phyloP scores from a whole-genome alignment of 2,113 vertebrate species.

The Perca fluviatilis region DNA sequence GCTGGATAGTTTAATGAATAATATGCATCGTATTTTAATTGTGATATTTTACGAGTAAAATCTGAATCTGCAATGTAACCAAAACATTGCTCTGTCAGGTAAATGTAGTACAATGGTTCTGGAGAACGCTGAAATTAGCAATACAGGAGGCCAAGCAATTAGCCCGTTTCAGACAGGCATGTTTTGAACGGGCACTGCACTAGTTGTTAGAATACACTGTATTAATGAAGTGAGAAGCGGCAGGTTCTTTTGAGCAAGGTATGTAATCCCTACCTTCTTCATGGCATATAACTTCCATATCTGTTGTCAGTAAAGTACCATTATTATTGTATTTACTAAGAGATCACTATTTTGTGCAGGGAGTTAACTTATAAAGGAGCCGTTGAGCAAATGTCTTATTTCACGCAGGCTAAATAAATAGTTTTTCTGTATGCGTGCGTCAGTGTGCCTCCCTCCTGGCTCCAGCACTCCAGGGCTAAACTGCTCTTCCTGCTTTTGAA shows the following conservation, averaged over 20 bases:
- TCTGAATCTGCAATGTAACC: too few species aligned
- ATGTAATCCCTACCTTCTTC: neutral
- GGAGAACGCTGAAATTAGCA: too few species aligned
- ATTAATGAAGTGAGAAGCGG: conserved; percentile 5
- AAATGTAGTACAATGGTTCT: too few species aligned
- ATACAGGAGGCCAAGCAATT: too few species aligned
- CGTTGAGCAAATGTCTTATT: conserved; percentile 49
- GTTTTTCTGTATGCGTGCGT: conserved; percentile 67
- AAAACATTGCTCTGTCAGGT: too few species aligned
- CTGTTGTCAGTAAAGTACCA: neutral
- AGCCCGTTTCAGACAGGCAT: too few species aligned
- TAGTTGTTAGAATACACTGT: neutral
- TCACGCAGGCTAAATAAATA: conserved; percentile 54
- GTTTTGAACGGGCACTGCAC: too few species aligned
- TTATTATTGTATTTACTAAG: conserved; percentile 21
- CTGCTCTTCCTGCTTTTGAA: conserved; percentile 72
- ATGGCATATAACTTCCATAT: neutral
- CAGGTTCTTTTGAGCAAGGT: neutral
- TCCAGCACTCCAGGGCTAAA: conserved; percentile 58
- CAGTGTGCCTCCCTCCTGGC: conserved; percentile 52
- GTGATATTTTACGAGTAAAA: too few species aligned
- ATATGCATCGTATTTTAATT: too few species aligned
- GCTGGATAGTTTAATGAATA: too few species aligned
- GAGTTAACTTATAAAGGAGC: conserved; percentile 37
- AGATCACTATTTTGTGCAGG: conserved; percentile 21